phyloP scores from a whole-genome alignment of 1,140 invertebrate genomes.

The Vanessa tameamea region DNA sequence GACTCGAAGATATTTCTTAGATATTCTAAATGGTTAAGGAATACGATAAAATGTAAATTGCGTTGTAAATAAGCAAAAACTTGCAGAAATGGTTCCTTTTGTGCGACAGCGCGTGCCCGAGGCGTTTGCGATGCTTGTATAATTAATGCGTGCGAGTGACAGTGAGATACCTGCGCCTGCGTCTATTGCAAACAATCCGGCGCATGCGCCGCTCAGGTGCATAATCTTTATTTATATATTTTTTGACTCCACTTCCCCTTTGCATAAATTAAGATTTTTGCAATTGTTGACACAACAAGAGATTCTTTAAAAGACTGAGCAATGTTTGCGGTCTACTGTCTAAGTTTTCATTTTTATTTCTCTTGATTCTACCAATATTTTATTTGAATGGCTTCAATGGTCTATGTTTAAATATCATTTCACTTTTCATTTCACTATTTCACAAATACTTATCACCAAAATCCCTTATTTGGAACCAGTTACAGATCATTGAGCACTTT shows the following conservation, averaged over 20 bases:
- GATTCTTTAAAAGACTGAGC: background rate
- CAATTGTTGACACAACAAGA: slow-evolving; percentile 38
- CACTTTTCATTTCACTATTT: background rate
- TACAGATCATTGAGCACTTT: slow-evolving; percentile 71
- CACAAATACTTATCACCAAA: slow-evolving; percentile 11
- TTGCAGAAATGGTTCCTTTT: slow-evolving; percentile 47
- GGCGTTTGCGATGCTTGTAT: slow-evolving; percentile 50
- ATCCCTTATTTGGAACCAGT: slow-evolving; percentile 64
- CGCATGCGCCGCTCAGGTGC: slow-evolving; percentile 70
- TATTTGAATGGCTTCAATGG: background rate
- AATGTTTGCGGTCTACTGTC: background rate
- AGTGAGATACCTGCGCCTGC: slow-evolving; percentile 61
- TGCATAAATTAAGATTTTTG: slow-evolving; percentile 76
- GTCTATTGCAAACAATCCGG: slow-evolving; percentile 64
- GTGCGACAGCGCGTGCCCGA: slow-evolving; percentile 49
- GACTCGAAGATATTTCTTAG: slow-evolving; percentile 10
- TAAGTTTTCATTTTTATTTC: background rate
- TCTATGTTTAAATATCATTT: background rate
- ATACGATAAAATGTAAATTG: slow-evolving; percentile 56
- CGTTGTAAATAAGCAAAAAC: slow-evolving; percentile 49
- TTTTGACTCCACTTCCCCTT: slow-evolving; percentile 77
- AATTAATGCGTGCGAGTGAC: slow-evolving; percentile 71
- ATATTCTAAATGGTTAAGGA: slow-evolving; percentile 28
- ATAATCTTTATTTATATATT: slow-evolving; percentile 75
- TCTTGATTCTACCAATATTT: no score